phyloP scores from a whole-genome alignment of 2,888 invertebrate species.

The Tryphoninae sp. region DNA sequence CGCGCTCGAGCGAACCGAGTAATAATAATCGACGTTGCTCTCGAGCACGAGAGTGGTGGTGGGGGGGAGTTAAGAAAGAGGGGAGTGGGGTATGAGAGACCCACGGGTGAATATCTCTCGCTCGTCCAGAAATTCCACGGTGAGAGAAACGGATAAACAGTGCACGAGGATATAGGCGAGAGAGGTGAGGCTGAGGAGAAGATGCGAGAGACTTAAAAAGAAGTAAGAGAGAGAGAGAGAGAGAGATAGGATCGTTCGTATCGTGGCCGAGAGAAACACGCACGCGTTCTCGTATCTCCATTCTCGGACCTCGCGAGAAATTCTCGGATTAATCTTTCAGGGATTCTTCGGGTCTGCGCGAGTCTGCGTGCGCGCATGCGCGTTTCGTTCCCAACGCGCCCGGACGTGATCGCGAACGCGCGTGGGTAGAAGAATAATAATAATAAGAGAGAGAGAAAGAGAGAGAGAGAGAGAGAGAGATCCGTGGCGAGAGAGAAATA shows the following conservation, averaged over 20 bases:
- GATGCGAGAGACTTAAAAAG: constrained; percentile 20
- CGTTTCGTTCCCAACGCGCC: constrained; percentile 44
- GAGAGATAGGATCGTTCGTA: constrained; percentile 67
- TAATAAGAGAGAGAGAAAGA: constrained; percentile 4
- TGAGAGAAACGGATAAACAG: constrained; percentile 57
- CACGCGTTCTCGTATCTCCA: constrained; percentile 58
- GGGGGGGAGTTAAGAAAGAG: constrained; percentile 14
- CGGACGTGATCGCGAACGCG: constrained; percentile 41
- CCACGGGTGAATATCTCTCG: constrained; percentile 28
- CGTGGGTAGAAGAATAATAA: constrained; percentile 53
- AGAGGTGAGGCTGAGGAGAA: constrained; percentile 12
- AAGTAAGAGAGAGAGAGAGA: constrained; percentile 26
- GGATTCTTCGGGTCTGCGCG: constrained; percentile 46
- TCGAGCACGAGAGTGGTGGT: constrained; percentile 15
- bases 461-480: constrained; percentile 1
- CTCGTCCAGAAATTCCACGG: constrained; percentile 51
- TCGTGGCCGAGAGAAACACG: constrained; percentile 66
- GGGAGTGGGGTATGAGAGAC: constrained; percentile 30
- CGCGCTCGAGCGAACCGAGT: constrained; percentile 59
- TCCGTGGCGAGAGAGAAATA: constrained; percentile 14
- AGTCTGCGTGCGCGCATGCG: constrained; percentile 45
- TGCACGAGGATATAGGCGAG: constrained; percentile 33
- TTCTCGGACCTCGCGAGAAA: constrained; percentile 57
- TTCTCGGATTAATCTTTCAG: constrained; percentile 63
- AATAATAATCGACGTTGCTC: constrained; percentile 58